phyloP scores from a whole-genome alignment of 2,888 invertebrate genomes.

The Agrochola macilenta region DNA sequence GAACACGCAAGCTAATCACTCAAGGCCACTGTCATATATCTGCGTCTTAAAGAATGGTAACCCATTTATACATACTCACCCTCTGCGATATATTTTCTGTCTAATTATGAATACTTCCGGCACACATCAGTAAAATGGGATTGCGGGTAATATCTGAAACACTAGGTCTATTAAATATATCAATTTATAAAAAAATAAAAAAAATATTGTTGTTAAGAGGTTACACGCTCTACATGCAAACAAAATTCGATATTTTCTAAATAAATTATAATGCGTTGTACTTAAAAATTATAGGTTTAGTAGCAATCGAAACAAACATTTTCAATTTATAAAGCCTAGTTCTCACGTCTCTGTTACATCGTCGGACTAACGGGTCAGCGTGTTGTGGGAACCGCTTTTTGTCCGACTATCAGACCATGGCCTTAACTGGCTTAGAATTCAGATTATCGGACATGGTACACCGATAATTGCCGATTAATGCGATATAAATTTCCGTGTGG shows the following conservation, averaged over 20 bases:
- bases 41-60: too few species aligned
- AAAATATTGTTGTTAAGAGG: background rate
- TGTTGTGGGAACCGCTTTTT: conserved; percentile 56
- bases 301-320: conserved; percentile 13
- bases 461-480: conserved; percentile 53
- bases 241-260: conserved; percentile 3
- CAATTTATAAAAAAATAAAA: background rate
- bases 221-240: background rate
- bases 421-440: conserved; percentile 53
- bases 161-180: background rate
- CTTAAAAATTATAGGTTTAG: background rate
- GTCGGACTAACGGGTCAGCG: conserved; percentile 49
- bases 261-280: background rate
- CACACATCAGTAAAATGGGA: background rate
- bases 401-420: conserved; percentile 34
- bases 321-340: conserved; percentile 60
- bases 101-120: background rate
- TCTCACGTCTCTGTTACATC: conserved; percentile 55
- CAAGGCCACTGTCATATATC: too few species aligned
- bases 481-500: conserved; percentile 46
- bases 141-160: background rate
- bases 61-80: background rate
- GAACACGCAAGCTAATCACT: too few species aligned
- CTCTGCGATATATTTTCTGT: background rate
- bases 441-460: conserved; percentile 38